Evolutionary conservation across 1,140 invertebrate species (phyloP).

Genomic region (Camponotus floridanus): DNA sequence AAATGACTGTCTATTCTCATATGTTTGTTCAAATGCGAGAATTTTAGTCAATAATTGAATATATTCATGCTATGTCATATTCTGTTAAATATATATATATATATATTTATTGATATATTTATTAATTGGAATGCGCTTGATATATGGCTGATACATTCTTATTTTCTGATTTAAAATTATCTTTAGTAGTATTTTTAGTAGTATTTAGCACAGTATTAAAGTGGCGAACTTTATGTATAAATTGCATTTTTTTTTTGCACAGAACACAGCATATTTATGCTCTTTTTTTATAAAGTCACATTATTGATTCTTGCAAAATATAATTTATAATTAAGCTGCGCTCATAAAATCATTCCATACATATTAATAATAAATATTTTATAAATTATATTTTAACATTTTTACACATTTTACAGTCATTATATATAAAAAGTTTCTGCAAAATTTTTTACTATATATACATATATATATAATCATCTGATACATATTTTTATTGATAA

Average conservation of each 20-base stretch:
- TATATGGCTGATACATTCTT: slow-evolving; percentile 17
- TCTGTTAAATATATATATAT: slow-evolving; percentile 42
- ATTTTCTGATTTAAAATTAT: slow-evolving; percentile 30
- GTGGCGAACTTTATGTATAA: slow-evolving; percentile 51
- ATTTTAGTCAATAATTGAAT: slow-evolving; percentile 66
- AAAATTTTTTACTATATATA: slow-evolving; percentile 58
- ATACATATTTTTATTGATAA: slow-evolving; percentile 48
- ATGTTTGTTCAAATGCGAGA: slow-evolving; percentile 82
- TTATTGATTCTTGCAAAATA: background rate
- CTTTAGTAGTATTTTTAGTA: slow-evolving; percentile 63
- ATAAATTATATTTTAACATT: slow-evolving; percentile 15
- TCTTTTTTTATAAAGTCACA: slow-evolving; percentile 9
- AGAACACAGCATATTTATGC: background rate
- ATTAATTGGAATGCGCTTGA: slow-evolving; percentile 47
- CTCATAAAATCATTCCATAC: slow-evolving; percentile 21
- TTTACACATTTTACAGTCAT: slow-evolving; percentile 1
- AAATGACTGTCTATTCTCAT: slow-evolving; percentile 79
- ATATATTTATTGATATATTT: slow-evolving; percentile 33
- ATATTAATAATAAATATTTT: slow-evolving; percentile 44
- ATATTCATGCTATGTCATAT: background rate
- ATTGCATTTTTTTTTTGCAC: background rate
- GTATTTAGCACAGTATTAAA: slow-evolving; percentile 69
- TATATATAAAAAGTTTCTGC: slow-evolving; percentile 3
- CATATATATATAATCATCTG: slow-evolving; percentile 39
- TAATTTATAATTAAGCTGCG: slow-evolving; percentile 11